Evolutionary conservation across 1,140 invertebrate species (phyloP).

Genomic region (Hycleus phaleratus): DNA sequence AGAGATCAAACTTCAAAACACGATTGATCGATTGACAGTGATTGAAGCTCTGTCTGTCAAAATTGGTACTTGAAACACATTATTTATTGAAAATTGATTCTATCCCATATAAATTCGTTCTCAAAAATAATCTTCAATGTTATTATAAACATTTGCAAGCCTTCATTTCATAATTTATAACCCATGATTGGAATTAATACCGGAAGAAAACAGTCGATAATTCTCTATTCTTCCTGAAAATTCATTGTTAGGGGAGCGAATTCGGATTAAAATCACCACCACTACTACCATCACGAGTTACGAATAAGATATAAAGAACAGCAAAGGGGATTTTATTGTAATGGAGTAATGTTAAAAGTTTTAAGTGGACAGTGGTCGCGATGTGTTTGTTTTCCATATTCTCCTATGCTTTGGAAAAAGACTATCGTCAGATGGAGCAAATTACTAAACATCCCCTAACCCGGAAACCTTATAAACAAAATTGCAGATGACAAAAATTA

Average conservation of each 20-base stretch:
- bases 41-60: conserved; percentile 29
- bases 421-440: conserved; percentile 17
- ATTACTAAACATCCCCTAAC: conserved; percentile 12
- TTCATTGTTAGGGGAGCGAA: too few relatives aligned
- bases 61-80: conserved; percentile 11
- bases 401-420: conserved; percentile 3
- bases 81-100: background rate
- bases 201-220: too few relatives aligned
- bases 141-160: too few relatives aligned
- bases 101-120: too few relatives aligned
- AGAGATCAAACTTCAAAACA: conserved; percentile 32
- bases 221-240: too few relatives aligned
- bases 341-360: background rate
- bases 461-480: conserved; percentile 33
- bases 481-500: conserved; percentile 38
- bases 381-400: background rate
- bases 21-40: conserved; percentile 38
- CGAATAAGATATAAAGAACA: background rate
- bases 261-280: too few relatives aligned
- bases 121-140: too few relatives aligned
- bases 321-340: background rate
- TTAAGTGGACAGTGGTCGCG: conserved; percentile 11
- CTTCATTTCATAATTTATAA: too few relatives aligned
- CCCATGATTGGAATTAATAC: too few relatives aligned
- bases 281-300: background rate